Evolutionary conservation across 35 echinoderm and acorn worm species (phyloP), one percentile per base, ranked within the genome.

Genomic region (Lytechinus variegatus): DNA sequence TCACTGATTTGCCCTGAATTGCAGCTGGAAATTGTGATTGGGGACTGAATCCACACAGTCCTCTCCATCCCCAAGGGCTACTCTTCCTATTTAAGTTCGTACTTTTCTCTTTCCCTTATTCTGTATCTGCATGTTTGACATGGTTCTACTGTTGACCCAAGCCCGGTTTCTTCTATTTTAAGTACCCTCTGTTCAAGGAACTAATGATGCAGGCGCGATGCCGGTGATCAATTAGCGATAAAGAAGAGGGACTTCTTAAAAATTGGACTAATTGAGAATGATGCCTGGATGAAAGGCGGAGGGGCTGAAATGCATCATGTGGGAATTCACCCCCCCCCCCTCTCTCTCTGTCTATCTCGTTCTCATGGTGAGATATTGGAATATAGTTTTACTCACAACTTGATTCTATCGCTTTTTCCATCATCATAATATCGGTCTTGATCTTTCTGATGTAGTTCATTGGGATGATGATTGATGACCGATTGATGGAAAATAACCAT

Each of bases 21-120:
- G 66, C 66, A 79, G 66, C 66, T 79, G 66, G 66, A 79, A 79
- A 79, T 79, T 79, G 19, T 79, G 66, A 79, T 79, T 79, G 66
- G 66, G 66, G 66, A 24, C 16, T 79, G 66, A 24, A 79, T 79
- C 66, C 66, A 79, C 66, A 79, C 66, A 79, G 66, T 16, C 66
- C 66, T 24, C 8, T 79, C 66, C 8, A 7, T 24, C 16, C 66
- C 66, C 2, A 79, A 24, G 66, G 66, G 66, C 66, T 79, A 24
- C 14, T 24, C 66, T 19, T 79, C 66, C n/a, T 79, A 79, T 79
- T 79, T 24, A 9, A 58, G 56, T 58, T 58, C 13, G 4, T 0
- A 58, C 55, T 11, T 11, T 21, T 71, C 12, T 71, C 12, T 71
- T 6, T 14, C 61, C 24, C 61, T 71, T 3, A 3, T 4, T 79